Conservation (phyloP, 2,888 invertebrate species). For the Alentia gelatinosa region DNA sequence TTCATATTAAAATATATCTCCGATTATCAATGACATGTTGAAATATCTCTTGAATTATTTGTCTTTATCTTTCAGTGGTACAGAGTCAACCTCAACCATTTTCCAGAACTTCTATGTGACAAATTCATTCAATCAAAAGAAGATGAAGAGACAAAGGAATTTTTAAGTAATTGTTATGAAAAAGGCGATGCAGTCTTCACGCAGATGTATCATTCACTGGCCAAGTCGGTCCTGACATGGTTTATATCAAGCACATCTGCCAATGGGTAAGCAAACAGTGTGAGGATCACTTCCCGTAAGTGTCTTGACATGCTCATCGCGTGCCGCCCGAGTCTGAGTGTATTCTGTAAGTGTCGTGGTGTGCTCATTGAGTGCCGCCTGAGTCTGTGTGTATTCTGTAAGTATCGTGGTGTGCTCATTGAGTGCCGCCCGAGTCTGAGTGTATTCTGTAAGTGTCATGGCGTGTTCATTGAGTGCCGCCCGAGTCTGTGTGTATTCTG, state of each 20-base stretch:
- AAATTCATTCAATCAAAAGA: slow-evolving; percentile 78
- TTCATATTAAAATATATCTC: too few species aligned
- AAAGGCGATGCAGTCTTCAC: slow-evolving; percentile 92
- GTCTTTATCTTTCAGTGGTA: slow-evolving; percentile 75
- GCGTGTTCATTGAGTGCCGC: too few species aligned
- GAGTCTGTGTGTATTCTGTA: too few species aligned
- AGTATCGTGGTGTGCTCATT: too few species aligned
- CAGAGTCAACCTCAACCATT: slow-evolving; percentile 66
- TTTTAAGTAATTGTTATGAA: slow-evolving; percentile 88
- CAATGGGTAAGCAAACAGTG: slow-evolving; percentile 91
- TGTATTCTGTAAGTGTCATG: too few species aligned
- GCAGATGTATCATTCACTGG: slow-evolving; percentile 94
- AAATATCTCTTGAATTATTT: too few species aligned
- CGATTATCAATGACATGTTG: too few species aligned
- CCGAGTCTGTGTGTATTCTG: too few species aligned
- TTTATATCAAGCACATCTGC: slow-evolving; percentile 97
- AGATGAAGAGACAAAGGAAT: slow-evolving; percentile 88
- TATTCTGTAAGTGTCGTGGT: too few species aligned
- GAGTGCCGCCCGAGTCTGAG: too few species aligned
- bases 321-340: too few species aligned
- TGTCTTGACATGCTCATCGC: not conserved
- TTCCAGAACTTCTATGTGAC: slow-evolving; percentile 70
- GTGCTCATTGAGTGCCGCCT: too few species aligned
- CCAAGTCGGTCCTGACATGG: slow-evolving; percentile 90
- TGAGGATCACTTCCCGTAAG: not conserved